Evolutionary conservation across 2,888 invertebrate species (phyloP), one percentile per base, ranked within the genome.

Genomic region (Matsumyia berberina): DNA sequence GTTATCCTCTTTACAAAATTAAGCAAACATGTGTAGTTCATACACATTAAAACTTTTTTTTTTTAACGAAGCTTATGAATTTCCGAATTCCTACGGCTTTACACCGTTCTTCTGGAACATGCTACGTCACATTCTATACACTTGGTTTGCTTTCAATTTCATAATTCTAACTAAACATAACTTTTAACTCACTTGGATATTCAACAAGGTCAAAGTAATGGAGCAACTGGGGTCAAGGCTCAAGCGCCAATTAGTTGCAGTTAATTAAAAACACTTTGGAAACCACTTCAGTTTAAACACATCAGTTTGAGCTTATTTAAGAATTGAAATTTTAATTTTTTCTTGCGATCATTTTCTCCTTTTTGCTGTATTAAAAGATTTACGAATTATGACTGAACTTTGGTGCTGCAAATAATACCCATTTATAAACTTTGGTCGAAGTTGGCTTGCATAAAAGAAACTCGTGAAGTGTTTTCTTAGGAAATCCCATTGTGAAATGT

Each of bases 371-470:
- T 46, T 53, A 55, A 24, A 42, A 35, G 74, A 73, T 73, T 44
- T 53, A 19, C 62, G 62, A 57, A 46, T 44, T 55, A 66, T 39
- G 46, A 74, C 55, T 74, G 74, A 74, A 46, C 31, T 19, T 44
- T 37, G 15, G 29, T 31, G 46, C 55, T 66, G 74, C 64, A 66
- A 66, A 64, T 57, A 74, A 74, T 55, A 29, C 37, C 44, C 64
- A 74, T 74, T 74, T 74, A 74, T 74, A 57, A 66, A 74, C 64
- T 74, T 64, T 73, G 31, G 3, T 11, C 9, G 19, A 19, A n/a
- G 24, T 44, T 42, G 24, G 29, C 44, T 35, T 39, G 24, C n/a
- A 44, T 46, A 33, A 53, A 62, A 11, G 29, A 66, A 55, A 55
- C 46, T 66, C 37, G 15, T 66, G 46, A 57, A 66, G 57, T 55